A percentile compares a stretch with the other conserved stretches of the same genome.
These are phyloP conservation scores for Xylophagus ater DNA, from an alignment of 2,888 invertebrate species.

Conservation along the genomic window DNA sequence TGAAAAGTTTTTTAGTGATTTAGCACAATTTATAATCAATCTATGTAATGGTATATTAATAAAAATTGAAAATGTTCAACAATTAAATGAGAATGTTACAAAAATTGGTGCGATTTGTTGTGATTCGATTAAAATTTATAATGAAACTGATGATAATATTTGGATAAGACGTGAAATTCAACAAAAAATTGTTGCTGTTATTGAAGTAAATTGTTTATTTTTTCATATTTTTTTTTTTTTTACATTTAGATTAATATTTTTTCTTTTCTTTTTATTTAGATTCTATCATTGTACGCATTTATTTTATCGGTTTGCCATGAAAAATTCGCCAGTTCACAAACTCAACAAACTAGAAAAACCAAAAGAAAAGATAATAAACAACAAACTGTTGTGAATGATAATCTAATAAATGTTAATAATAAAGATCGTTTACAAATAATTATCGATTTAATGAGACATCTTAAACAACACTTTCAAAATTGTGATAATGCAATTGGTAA, in stretches of 20 bases:
- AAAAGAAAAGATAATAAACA: conserved; percentile 22
- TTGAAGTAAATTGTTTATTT: conserved; percentile 44
- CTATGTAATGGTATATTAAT: conserved; percentile 27
- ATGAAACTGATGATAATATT: conserved; percentile 34
- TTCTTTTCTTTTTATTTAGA: conserved; percentile 24
- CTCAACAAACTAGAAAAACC: conserved; percentile 25
- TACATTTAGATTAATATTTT: not conserved
- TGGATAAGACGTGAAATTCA: conserved; percentile 44
- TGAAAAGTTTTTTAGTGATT: conserved; percentile 34
- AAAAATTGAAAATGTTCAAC: conserved; percentile 25
- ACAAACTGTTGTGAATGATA: conserved; percentile 9
- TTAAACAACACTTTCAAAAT: conserved; percentile 32
- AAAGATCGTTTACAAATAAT: conserved; percentile 33
- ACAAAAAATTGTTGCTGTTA: conserved; percentile 46
- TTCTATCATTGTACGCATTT: conserved; percentile 36
- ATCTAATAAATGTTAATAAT: conserved; percentile 26
- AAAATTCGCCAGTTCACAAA: conserved; percentile 24
- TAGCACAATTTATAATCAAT: conserved; percentile 33
- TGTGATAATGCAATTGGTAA: conserved; percentile 33
- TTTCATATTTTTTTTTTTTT: conserved; percentile 1
- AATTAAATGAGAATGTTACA: conserved; percentile 28
- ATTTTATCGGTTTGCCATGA: conserved; percentile 34
- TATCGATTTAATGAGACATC: conserved; percentile 33
- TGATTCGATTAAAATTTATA: conserved; percentile 35
- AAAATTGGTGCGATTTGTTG: conserved; percentile 27